phyloP scores from a whole-genome alignment of 2,797 vertebrate genomes.

The Fundulus diaphanus region DNA sequence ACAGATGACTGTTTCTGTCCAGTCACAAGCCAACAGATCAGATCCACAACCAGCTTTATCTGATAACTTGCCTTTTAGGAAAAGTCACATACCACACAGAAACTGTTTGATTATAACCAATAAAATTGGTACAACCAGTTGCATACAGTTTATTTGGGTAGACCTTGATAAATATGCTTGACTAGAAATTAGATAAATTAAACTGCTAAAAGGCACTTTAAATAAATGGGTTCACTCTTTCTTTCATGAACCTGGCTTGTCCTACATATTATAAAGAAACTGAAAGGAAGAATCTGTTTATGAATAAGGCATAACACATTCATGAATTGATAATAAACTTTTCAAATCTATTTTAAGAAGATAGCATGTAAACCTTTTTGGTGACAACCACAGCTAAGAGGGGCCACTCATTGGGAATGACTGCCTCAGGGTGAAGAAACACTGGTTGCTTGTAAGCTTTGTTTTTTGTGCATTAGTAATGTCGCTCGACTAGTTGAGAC shows the following conservation, averaged over 20 bases:
- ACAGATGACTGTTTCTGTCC: slow-evolving; percentile 42
- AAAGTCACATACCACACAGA: too few relatives aligned
- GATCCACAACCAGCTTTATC: slow-evolving; percentile 51
- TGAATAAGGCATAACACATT: background rate
- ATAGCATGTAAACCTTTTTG: background rate
- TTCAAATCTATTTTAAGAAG: background rate
- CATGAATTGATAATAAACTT: background rate
- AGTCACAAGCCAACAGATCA: slow-evolving; percentile 35
- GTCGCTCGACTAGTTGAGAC: background rate
- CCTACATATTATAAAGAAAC: background rate
- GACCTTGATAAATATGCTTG: background rate
- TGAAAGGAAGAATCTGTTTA: background rate
- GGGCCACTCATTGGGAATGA: background rate
- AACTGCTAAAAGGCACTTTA: background rate
- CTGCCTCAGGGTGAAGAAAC: background rate
- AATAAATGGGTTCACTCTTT: background rate
- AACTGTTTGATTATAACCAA: background rate
- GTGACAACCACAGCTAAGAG: background rate
- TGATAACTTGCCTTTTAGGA: slow-evolving; percentile 8
- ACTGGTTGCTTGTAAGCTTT: background rate
- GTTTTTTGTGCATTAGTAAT: background rate
- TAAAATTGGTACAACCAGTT: background rate
- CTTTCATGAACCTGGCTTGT: background rate
- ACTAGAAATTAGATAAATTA: background rate
- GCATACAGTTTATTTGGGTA: background rate